Percentiles rank a stretch among this genome's conserved stretches.
Evolutionary conservation across 2,797 vertebrate genomes (phyloP).

Genomic region (Xiphorhynchus erythropygius): DNA sequence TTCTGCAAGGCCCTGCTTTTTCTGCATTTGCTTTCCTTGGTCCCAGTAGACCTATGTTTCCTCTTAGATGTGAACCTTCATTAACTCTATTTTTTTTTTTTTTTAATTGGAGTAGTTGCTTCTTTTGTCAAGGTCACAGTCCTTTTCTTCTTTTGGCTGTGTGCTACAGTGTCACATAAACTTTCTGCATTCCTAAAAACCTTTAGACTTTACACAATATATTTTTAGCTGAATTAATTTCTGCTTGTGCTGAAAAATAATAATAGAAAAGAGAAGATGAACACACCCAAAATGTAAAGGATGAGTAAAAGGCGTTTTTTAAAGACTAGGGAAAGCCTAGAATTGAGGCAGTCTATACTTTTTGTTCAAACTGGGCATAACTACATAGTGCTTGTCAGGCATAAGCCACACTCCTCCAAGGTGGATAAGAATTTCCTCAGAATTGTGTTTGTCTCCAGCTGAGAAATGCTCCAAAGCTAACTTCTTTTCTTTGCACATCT

Average conservation of each 20-base stretch:
- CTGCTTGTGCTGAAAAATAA: not conserved
- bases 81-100: not conserved
- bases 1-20: not conserved
- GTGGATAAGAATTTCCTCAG: not conserved
- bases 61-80: not conserved
- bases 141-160: not conserved
- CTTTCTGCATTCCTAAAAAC: not conserved
- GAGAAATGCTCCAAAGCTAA: not conserved
- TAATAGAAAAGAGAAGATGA: not conserved
- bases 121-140: slow-evolving; percentile 10
- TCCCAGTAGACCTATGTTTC: not conserved
- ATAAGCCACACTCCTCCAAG: not conserved
- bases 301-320: not conserved
- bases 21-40: not conserved
- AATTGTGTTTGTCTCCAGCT: not conserved
- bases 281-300: not conserved
- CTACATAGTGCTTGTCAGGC: not conserved
- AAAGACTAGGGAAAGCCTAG: not conserved
- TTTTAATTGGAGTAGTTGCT: rapidly evolving
- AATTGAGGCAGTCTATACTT: not conserved
- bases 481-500: not conserved
- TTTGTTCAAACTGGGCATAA: not conserved
- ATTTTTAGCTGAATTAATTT: not conserved
- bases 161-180: not conserved
- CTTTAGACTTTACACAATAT: not conserved